Evolutionary conservation across 2,113 vertebrate genomes (phyloP).

Genomic region (Tragelaphus strepsiceros): DNA sequence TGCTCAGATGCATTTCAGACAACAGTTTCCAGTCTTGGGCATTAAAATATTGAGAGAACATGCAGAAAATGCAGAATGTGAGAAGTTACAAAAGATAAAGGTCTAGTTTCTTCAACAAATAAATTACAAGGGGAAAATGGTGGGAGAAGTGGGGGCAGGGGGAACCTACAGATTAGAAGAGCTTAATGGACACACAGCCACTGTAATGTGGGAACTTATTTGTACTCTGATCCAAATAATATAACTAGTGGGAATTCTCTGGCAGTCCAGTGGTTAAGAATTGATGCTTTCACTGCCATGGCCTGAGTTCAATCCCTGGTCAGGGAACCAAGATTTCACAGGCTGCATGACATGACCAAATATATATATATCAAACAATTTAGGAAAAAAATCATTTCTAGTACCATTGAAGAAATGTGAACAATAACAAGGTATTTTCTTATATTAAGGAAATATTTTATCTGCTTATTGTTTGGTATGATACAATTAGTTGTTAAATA

Average conservation of each 20-base stretch:
- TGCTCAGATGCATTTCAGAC: neutral
- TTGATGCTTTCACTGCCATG: neutral
- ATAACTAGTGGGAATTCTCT: neutral
- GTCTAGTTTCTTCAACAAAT: neutral
- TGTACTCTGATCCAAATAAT: neutral
- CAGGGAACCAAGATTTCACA: neutral
- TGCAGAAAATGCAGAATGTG: neutral
- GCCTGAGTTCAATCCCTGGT: neutral
- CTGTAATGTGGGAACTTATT: neutral
- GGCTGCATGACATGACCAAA: neutral
- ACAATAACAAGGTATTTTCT: neutral
- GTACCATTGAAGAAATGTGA: neutral
- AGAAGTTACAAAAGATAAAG: neutral
- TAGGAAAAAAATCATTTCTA: neutral
- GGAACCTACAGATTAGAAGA: neutral
- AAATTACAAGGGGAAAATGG: neutral
- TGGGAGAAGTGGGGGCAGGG: neutral
- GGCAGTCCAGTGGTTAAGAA: neutral
- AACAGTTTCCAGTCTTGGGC: neutral
- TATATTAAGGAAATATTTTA: neutral
- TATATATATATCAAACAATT: neutral
- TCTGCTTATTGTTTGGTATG: neutral
- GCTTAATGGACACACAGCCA: neutral
- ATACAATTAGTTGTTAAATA: neutral
- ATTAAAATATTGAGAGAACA: neutral